Conservation (phyloP, 2,888 invertebrate genomes). For the Drosophila neutralis region DNA sequence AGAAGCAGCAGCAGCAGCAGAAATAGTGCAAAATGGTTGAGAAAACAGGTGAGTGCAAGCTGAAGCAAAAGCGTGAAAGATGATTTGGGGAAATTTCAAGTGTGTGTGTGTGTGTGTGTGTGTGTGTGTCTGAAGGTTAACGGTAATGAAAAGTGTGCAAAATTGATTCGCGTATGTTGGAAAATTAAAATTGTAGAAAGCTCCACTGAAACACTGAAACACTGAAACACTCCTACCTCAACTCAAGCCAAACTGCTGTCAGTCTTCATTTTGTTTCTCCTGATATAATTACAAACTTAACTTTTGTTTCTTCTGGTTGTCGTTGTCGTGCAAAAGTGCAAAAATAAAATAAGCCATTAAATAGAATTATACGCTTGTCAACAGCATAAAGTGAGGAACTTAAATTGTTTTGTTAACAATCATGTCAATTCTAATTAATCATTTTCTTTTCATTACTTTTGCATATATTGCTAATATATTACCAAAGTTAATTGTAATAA, state of each 20-base stretch:
- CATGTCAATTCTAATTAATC: not conserved
- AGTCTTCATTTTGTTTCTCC: not conserved
- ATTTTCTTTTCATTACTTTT: not conserved
- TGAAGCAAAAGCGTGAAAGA: conserved; percentile 4
- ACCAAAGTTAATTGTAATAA: not conserved
- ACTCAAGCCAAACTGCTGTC: not conserved
- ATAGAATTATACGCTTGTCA: conserved; percentile 26
- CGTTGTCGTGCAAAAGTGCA: not conserved
- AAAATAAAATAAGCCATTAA: not conserved
- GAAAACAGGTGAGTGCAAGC: conserved; percentile 75
- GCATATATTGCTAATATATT: not conserved
- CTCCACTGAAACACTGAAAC: not conserved
- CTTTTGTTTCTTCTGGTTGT: not conserved
- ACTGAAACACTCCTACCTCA: not conserved
- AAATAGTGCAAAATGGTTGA: conserved; percentile 73
- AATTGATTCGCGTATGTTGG: conserved; percentile 11
- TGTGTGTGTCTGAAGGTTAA: conserved; percentile 36
- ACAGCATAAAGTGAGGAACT: not conserved
- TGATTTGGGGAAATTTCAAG: conserved; percentile 47
- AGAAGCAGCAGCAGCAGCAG: conserved; percentile 5
- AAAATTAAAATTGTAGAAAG: conserved; percentile 31
- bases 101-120: conserved; percentile 3
- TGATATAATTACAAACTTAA: not conserved
- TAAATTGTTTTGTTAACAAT: conserved; percentile 9
- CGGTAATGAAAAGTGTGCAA: conserved; percentile 23